Evolutionary conservation across 2,113 vertebrate species (phyloP), one percentile per base, ranked within the genome.

Genomic region (Dascyllus trimaculatus): DNA sequence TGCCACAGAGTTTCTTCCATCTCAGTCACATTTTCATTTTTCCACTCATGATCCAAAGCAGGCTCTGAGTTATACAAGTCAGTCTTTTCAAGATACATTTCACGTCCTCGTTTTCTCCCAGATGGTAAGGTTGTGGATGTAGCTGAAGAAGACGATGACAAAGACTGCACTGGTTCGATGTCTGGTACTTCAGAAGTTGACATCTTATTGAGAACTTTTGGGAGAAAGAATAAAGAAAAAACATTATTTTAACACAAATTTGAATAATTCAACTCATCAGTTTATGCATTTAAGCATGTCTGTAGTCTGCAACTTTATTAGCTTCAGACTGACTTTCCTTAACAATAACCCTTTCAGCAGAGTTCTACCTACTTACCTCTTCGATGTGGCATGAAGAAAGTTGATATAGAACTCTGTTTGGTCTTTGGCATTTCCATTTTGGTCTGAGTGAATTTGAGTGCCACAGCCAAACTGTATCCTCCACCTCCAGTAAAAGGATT

Each of bases 401-500:
- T 71, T 22, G 91, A 93, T 88, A 96, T 92, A 11, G 89, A 74
- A 66, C 93, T 95, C 69, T 96, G 95, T 80, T 88, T 95, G 29
- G 92, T 93, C n/a, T 82, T 90, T 43, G 93, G 93, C 88, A 94
- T 91, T 45, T 92, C 80, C 9, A 89, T 68, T 81, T 91, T 94
- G 11, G 94, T 95, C 75, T 95, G 95, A 53, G 95, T 95, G 74
- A 96, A 95, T 71, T 90, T 95, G 22, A 95, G 77, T 0, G 92
- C 86, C 21, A 94, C 92, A n/a, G 91, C 85, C 56, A 93, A 46
- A 63, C 74, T 93, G 70, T 95, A 94, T 11, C 92, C 92, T 4
- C 58, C 46, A 22, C 84, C 85, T 46, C 57, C 62, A 24, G 76
- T 32, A 2, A 93, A 84, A 0, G 93, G 94, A 71, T 94, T 94